A percentile compares a stretch with the other conserved stretches of the same genome.
These are phyloP conservation scores for Leucosticte australis DNA, from an alignment of 2,113 vertebrate genomes.

Conservation along the genomic window DNA sequence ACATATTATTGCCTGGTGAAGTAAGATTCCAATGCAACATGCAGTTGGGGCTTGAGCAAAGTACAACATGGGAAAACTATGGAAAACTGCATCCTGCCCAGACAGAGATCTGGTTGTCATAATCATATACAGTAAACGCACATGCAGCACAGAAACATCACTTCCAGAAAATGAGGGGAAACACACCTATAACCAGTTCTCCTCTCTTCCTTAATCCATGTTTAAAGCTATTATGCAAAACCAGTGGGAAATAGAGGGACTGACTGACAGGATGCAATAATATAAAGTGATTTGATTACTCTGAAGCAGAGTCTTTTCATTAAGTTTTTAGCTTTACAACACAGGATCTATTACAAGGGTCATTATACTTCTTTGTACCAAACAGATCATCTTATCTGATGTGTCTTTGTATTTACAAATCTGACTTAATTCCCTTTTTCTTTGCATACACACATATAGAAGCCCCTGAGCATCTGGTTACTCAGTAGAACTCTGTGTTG, in stretches of 20 bases:
- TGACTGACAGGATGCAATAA: slow-evolving; percentile 51
- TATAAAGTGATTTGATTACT: slow-evolving; percentile 23
- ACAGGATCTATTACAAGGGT: slow-evolving; percentile 19
- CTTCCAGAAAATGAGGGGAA: neutral
- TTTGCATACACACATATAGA: neutral
- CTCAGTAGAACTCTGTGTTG: neutral
- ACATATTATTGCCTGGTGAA: neutral
- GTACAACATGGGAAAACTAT: neutral
- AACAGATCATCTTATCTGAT: neutral
- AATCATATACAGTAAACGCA: neutral
- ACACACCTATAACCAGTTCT: neutral
- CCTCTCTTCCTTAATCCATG: slow-evolving; percentile 10
- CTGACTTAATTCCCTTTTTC: neutral
- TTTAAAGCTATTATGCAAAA: slow-evolving; percentile 27
- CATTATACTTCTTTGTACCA: neutral
- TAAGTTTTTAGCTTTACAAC: slow-evolving; percentile 47
- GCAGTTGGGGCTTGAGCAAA: neutral
- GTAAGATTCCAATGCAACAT: neutral
- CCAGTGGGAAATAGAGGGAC: neutral
- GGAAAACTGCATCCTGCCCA: neutral
- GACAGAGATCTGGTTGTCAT: neutral
- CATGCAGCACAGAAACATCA: neutral
- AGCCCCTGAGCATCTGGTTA: neutral
- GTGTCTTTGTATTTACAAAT: neutral
- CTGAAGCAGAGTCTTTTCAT: slow-evolving; percentile 50